Evolutionary conservation across 2,797 vertebrate species (phyloP).

Genomic region (Gephyroberyx darwinii): DNA sequence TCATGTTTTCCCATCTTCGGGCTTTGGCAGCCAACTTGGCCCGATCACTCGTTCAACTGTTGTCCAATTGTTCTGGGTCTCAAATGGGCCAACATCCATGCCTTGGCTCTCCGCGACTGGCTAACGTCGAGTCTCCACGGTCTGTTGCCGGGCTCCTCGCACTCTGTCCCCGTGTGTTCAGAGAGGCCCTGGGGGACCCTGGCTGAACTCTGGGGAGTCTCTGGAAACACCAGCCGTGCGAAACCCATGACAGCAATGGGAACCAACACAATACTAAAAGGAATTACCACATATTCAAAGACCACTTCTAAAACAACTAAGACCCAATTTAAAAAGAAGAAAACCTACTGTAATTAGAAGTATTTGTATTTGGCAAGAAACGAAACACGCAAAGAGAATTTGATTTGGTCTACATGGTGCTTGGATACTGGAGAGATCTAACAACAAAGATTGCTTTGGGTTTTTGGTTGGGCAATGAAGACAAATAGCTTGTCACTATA

Average conservation of each 20-base stretch:
- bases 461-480: not conserved
- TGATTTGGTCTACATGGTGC: no score
- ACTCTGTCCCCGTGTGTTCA: constrained; percentile 65
- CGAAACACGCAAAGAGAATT: no score
- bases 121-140: constrained; percentile 47
- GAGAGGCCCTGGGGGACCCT: constrained; percentile 61
- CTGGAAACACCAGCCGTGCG: constrained; percentile 37
- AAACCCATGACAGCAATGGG: constrained; percentile 26
- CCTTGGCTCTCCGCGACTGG: constrained; percentile 28
- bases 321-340: not conserved
- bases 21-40: constrained; percentile 29
- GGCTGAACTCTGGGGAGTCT: constrained; percentile 51
- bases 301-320: constrained; percentile 15
- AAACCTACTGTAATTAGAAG: not conserved
- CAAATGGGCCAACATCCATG: constrained; percentile 36
- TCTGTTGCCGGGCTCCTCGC: constrained; percentile 42
- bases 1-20: constrained; percentile 23
- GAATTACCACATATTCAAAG: constrained; percentile 25
- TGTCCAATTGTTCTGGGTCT: constrained; percentile 32
- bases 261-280: constrained; percentile 40
- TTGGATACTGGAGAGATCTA: not conserved
- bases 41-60: constrained; percentile 12
- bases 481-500: not conserved
- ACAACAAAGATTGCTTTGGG: not conserved
- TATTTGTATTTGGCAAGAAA: no score